These are phyloP conservation scores for Panthera uncia DNA, from an alignment of 2,113 vertebrate genomes.

Conservation along the genomic window DNA sequence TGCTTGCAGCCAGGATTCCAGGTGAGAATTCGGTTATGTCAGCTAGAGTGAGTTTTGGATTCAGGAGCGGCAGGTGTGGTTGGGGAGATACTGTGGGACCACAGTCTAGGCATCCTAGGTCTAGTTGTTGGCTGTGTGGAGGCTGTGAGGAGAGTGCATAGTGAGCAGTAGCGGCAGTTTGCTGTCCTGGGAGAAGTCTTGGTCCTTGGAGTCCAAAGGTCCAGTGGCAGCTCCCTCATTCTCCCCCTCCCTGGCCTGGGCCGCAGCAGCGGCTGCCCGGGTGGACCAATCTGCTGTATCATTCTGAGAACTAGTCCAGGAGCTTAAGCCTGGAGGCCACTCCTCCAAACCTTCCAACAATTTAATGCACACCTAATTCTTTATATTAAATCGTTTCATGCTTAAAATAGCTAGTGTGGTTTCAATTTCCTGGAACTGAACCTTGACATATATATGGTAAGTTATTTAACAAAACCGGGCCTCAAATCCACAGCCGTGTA, in stretches of 20 bases:
- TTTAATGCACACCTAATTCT: slow-evolving; percentile 56
- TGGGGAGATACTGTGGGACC: neutral
- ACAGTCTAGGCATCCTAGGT: neutral
- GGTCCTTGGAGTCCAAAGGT: neutral
- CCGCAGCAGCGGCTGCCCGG: neutral
- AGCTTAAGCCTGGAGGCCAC: neutral
- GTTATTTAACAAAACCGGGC: slow-evolving; percentile 57
- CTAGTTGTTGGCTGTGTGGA: too few species aligned
- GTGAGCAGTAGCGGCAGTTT: neutral
- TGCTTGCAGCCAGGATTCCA: neutral
- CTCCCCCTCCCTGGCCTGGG: neutral
- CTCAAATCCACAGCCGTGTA: neutral
- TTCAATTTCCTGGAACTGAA: slow-evolving; percentile 70
- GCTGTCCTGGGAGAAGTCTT: neutral
- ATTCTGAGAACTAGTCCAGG: neutral
- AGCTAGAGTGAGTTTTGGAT: neutral
- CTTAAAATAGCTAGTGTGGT: slow-evolving; percentile 64
- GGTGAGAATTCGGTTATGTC: neutral
- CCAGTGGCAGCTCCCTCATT: fast-evolving
- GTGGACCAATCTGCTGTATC: neutral
- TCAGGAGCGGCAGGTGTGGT: neutral
- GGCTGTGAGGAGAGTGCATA: neutral
- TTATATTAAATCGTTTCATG: slow-evolving; percentile 66
- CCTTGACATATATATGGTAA: slow-evolving; percentile 52
- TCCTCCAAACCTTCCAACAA: slow-evolving; percentile 14